Percentiles rank a stretch among this genome's conserved stretches.
Conservation (phyloP, 2,888 invertebrate species). For the Amphimallon solstitiale region DNA sequence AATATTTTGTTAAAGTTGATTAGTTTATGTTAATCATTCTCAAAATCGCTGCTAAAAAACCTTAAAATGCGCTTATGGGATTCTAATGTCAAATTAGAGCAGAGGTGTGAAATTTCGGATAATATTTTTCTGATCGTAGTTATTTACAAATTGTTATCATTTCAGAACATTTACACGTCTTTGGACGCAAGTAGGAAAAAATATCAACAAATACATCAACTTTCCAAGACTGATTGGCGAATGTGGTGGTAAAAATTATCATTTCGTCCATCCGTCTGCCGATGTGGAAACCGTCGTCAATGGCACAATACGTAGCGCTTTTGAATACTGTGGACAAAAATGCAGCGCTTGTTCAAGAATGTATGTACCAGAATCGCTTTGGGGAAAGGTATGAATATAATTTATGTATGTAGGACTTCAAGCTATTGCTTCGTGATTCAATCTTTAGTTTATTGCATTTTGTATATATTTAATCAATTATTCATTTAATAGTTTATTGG, state of each 20-base stretch:
- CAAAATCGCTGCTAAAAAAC: no score
- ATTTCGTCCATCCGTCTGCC: conserved; percentile 94
- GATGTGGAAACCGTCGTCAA: conserved; percentile 84
- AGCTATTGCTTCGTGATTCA: no score
- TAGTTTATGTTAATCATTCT: no score
- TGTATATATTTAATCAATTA: no score
- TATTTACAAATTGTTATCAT: background rate
- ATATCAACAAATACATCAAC: conserved; percentile 83
- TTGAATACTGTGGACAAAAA: conserved; percentile 98
- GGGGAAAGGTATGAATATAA: conserved; percentile 70
- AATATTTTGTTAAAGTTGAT: no score
- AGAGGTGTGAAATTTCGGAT: no score
- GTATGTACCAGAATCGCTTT: conserved; percentile 92
- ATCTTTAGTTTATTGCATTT: no score
- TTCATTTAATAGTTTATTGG: no score
- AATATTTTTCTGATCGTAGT: no score
- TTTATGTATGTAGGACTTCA: no score
- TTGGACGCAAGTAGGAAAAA: conserved; percentile 93
- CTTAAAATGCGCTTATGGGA: no score
- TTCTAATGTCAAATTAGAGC: no score
- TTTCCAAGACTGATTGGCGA: conserved; percentile 96
- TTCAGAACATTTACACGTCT: conserved; percentile 87
- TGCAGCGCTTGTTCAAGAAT: conserved; percentile 98
- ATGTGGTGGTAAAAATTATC: conserved; percentile 99
- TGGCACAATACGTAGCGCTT: conserved; percentile 89